Evolutionary conservation across 2,797 vertebrate genomes (phyloP), one percentile per base, ranked within the genome.

Genomic region (Phrynocephalus guinanensis): DNA sequence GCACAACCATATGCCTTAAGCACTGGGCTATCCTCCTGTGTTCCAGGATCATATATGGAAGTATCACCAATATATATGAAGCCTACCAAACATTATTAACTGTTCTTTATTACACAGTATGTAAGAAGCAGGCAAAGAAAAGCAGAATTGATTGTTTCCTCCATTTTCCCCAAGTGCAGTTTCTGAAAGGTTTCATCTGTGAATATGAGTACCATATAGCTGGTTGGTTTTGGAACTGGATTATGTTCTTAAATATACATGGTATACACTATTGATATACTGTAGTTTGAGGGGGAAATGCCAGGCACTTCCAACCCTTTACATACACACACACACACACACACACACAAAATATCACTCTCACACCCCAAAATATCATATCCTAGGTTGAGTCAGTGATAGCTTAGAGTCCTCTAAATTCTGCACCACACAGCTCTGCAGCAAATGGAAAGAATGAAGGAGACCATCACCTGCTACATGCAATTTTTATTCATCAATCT

Each of bases 371-470:
- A 68, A 67, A 85, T 80, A 50, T 66, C 50, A 20, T 56, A n/a
- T 81, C 70, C 71, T 70, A n/a, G 71, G 71, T n/a, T 88, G 60
- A 85, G 76, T 85, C 48, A 75, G 70, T 80, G 80, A 85, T 84
- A 86, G 50, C 33, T 81, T 73, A 56, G 56, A 22, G 50, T 80
- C 44, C 71, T 85, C 83, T 81, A 85, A 81, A 88, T 88, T 88
- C 63, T 88, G 24, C 30, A 81, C 71, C 78, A 81, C 83, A 88
- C 72, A 75, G 63, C 72, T 85, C 78, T 38, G 71, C 71, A 88
- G 71, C 60, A 88, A 81, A 30, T 81, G 86, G 80, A 63, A 48
- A 82, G 63, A 82, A 48, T n/a, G 24, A 28, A 77, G 33, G 18
- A 72, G 60, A 73, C 44, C 76, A n/a, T 44, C 63, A 56, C n/a